Conservation (phyloP, 2,113 vertebrate genomes). For the Hippoglossus stenolepis region DNA sequence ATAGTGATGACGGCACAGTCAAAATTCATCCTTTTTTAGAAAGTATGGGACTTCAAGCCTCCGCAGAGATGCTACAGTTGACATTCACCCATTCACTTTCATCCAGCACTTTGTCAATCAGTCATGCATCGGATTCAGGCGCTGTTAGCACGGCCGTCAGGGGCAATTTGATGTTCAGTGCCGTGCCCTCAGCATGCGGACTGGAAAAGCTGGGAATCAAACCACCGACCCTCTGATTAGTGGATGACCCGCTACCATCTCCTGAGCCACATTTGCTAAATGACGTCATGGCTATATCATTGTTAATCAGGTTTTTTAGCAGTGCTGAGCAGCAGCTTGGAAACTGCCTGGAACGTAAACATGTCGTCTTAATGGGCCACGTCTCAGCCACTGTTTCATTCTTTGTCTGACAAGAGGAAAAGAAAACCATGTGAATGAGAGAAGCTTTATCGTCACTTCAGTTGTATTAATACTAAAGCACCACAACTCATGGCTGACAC, state of each 20-base stretch:
- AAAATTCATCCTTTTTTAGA: background rate
- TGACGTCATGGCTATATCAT: background rate
- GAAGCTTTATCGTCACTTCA: too few relatives aligned
- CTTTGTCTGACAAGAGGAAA: too few relatives aligned
- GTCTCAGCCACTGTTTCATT: too few relatives aligned
- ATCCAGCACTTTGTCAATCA: background rate
- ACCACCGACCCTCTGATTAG: background rate
- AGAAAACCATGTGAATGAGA: too few relatives aligned
- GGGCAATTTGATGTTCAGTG: background rate
- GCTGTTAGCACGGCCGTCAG: background rate
- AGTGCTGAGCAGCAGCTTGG: background rate
- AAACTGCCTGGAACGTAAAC: background rate
- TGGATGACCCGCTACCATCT: too few relatives aligned
- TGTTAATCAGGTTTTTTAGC: background rate
- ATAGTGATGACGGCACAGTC: background rate
- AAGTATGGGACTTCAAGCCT: background rate
- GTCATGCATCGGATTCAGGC: background rate
- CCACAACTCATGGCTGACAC: too few relatives aligned
- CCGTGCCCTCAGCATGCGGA: too few relatives aligned
- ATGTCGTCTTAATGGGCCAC: background rate
- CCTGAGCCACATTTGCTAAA: too few relatives aligned
- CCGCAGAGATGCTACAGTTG: background rate
- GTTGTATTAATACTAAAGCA: too few relatives aligned
- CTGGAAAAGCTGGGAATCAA: background rate
- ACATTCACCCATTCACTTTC: background rate